A percentile compares a stretch with the other conserved stretches of the same genome.
These are phyloP conservation scores for Syngnathus typhle DNA, from an alignment of 2,113 vertebrate species.

Conservation along the genomic window DNA sequence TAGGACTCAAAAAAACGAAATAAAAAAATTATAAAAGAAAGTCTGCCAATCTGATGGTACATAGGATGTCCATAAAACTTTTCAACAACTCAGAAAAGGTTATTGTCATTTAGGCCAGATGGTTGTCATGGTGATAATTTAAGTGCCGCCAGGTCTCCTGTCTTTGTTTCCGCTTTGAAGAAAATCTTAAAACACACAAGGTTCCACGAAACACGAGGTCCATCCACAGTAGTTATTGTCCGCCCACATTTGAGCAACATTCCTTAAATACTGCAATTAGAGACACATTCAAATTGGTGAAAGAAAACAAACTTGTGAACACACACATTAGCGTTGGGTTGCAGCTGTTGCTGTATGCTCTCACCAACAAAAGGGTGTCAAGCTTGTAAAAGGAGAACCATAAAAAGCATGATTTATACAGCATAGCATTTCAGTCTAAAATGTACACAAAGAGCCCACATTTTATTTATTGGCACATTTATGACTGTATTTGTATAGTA, in stretches of 20 bases:
- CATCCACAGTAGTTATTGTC: slow-evolving; percentile 38
- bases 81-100: too few species aligned
- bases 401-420: slow-evolving; percentile 15
- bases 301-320: slow-evolving; percentile 11
- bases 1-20: background rate
- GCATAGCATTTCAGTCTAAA: background rate
- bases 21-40: background rate
- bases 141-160: too few species aligned
- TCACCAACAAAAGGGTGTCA: slow-evolving; percentile 47
- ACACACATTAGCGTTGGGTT: slow-evolving; percentile 14
- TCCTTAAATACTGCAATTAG: slow-evolving; percentile 51
- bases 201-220: slow-evolving; percentile 22
- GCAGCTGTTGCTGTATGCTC: slow-evolving; percentile 66
- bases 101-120: too few species aligned
- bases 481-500: too few species aligned
- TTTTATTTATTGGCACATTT: background rate
- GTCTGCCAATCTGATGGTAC: too few species aligned
- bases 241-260: slow-evolving; percentile 33
- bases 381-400: slow-evolving; percentile 36
- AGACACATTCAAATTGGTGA: slow-evolving; percentile 29
- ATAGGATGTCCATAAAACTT: too few species aligned
- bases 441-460: background rate
- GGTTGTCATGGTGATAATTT: too few species aligned
- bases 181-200: background rate
- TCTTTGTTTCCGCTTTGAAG: background rate